Evolutionary conservation across 2,888 invertebrate genomes (phyloP).

Genomic region (Drosophila putrida): DNA sequence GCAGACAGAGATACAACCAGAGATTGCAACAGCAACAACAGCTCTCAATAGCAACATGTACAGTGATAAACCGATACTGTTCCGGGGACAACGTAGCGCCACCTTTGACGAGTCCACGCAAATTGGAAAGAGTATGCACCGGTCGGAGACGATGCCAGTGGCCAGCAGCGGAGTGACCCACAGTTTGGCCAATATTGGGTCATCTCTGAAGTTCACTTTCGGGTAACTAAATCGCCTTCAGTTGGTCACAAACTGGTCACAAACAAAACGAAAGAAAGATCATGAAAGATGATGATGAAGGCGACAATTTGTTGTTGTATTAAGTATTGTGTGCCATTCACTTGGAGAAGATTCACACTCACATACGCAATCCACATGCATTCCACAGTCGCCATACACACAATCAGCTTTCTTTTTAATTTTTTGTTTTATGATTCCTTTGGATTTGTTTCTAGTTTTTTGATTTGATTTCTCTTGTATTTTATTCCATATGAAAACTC

Average conservation of each 20-base stretch:
- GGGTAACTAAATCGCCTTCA: conserved; percentile 87
- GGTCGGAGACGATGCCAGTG: conserved; percentile 91
- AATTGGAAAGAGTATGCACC: conserved; percentile 87
- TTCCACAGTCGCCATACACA: conserved; percentile 25
- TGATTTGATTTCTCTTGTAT: conserved; percentile 49
- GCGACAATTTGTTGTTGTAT: conserved; percentile 22
- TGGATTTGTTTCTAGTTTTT: conserved; percentile 7
- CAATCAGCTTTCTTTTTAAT: conserved; percentile 18
- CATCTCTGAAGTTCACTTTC: conserved; percentile 93
- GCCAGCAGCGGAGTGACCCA: conserved; percentile 89
- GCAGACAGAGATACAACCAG: conserved; percentile 19
- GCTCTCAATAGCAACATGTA: conserved; percentile 84
- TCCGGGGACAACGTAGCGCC: conserved; percentile 87
- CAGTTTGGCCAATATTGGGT: conserved; percentile 92
- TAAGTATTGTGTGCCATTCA: conserved; percentile 30
- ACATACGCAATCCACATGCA: conserved; percentile 29
- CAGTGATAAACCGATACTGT: conserved; percentile 90
- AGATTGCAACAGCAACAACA: conserved; percentile 4
- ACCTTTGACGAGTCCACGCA: conserved; percentile 87
- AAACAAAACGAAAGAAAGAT: conserved; percentile 8
- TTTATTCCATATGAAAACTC: conserved; percentile 50
- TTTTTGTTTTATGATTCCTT: background rate
- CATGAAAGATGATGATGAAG: background rate
- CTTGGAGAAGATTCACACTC: conserved; percentile 17
- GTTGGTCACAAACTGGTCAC: background rate